Conservation (phyloP, 2,888 invertebrate species). For the Gymnoscelis rufifasciata region DNA sequence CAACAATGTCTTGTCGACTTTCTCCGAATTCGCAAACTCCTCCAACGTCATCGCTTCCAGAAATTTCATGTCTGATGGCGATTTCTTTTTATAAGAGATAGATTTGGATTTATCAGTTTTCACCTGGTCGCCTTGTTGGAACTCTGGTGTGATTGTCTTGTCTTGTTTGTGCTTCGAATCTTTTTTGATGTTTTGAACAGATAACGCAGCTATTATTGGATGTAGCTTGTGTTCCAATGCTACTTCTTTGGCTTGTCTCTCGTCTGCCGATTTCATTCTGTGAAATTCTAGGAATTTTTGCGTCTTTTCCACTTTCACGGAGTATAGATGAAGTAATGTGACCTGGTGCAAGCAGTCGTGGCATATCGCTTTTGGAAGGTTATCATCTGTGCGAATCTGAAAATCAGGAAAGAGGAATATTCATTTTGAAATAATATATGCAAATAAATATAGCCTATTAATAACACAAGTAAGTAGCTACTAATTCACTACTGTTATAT, state of each 20-base stretch:
- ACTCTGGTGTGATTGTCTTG: conserved; percentile 41
- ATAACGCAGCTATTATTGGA: conserved; percentile 41
- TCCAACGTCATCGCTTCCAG: conserved; percentile 67
- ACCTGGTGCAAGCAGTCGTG: conserved; percentile 72
- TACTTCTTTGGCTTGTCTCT: conserved; percentile 25
- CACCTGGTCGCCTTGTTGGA: conserved; percentile 53
- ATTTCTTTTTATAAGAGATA: conserved; percentile 44
- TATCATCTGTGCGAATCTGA: conserved; percentile 64
- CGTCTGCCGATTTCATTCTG: conserved; percentile 51
- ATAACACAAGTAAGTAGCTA: too few species aligned
- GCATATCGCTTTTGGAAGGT: conserved; percentile 71
- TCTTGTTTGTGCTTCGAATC: conserved; percentile 21
- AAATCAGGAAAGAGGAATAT: background rate
- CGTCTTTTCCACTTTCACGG: conserved; percentile 69
- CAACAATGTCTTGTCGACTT: conserved; percentile 55
- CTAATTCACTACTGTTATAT: too few species aligned
- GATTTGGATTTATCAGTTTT: conserved; percentile 39
- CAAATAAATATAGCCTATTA: too few species aligned
- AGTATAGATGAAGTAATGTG: conserved; percentile 55
- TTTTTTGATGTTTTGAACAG: conserved; percentile 38
- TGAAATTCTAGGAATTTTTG: conserved; percentile 70
- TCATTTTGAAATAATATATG: background rate
- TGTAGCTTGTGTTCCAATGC: conserved; percentile 32
- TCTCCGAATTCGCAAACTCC: conserved; percentile 61
- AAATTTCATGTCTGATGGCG: conserved; percentile 55